Base-by-base conservation (phyloP, 1,140 invertebrate species). In the Drosophila nikananu region DNA sequence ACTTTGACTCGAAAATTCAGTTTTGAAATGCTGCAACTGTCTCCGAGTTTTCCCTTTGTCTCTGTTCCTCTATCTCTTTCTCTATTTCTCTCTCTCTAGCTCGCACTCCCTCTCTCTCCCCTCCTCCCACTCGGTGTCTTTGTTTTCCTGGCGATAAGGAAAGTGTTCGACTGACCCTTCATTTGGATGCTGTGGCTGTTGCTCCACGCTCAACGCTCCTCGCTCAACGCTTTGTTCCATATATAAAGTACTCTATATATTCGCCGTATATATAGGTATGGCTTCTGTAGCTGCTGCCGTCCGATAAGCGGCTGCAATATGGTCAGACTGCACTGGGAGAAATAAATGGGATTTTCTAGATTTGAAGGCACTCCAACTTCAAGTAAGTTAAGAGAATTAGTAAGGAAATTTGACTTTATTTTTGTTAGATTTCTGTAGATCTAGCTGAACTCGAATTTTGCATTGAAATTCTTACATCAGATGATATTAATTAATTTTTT, bases 281-380 rank as follows among this genome's bases (percentile, higher is more conserved):
- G 39, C 63, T 46, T 62, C 63, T 19, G 66, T 42, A 66, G 67
- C 67, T 71, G 67, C 77, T 78, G 51, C 80, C 68, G 72, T 13
- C 81, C 81, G 83, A 87, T 87, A 87, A 87, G 81, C 73, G 48
- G 54, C 61, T 59, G 32, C 74, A 79, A 79, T 79, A 78, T 78
- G 75, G 74, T 60, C 27, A 19, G 42, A 73, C 27, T 30, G n/a
- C 67, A 71, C 39, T 55, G 49, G 5, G 19, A 65, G 39, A 46
- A 58, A 65, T 15, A 1, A n/a, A 2, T 2, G 15, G 17, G 0
- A 8, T 15, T 21, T 7, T 1, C 7, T 5, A 13, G 21, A 6
- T 21, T 13, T 21, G 2, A 21, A 42, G 12, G 12, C 8, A 37
- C 0, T 12, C 10, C 13, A 37, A 13, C 35, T 37, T 37, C 12